Conservation (phyloP, 2,888 invertebrate species). For the Synanthedon tipuliformis region DNA sequence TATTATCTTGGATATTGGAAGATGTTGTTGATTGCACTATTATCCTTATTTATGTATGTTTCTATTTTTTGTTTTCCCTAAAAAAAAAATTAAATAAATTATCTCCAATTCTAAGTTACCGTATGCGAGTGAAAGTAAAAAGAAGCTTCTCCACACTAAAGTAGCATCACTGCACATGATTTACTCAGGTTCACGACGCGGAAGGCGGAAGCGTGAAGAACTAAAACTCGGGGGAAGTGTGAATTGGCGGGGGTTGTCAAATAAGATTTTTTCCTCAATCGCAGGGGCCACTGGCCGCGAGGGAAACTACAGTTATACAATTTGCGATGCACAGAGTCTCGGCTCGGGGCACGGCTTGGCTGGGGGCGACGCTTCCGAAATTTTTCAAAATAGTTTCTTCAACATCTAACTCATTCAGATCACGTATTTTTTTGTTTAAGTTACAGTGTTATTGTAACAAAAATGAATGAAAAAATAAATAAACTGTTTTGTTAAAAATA, state of each 20-base stretch:
- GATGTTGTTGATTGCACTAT: too few relatives aligned
- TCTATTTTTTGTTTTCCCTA: too few relatives aligned
- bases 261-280: slow-evolving; percentile 68
- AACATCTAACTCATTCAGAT: not conserved
- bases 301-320: slow-evolving; percentile 46
- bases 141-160: slow-evolving; percentile 20
- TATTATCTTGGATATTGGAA: too few relatives aligned
- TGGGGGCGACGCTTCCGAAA: not conserved
- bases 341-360: not conserved
- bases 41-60: too few relatives aligned
- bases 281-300: slow-evolving; percentile 16
- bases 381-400: not conserved
- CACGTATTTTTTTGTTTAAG: not conserved
- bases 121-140: too few relatives aligned
- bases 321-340: slow-evolving; percentile 25
- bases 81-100: too few relatives aligned
- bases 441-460: not conserved
- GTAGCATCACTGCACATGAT: slow-evolving; percentile 33
- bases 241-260: slow-evolving; percentile 53
- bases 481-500: too few relatives aligned
- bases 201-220: slow-evolving; percentile 25
- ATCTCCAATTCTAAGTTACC: too few relatives aligned
- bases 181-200: slow-evolving; percentile 20
- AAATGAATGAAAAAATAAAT: too few relatives aligned
- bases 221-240: slow-evolving; percentile 36